phyloP scores from a whole-genome alignment of 1,140 invertebrate species.

The Drosophila nigrodunni region DNA sequence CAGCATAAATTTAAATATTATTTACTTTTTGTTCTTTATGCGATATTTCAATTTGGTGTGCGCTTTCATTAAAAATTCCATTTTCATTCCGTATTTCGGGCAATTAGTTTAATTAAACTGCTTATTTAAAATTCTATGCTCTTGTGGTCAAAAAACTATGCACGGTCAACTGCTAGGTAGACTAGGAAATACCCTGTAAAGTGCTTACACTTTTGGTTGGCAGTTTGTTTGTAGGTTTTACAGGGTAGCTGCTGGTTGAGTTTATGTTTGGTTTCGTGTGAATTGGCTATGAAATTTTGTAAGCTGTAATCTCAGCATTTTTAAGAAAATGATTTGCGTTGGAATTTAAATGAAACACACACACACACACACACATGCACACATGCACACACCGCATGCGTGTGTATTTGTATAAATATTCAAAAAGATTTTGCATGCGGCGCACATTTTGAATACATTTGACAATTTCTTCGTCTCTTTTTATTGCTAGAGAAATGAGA shows the following conservation, averaged over 20 bases:
- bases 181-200: neutral
- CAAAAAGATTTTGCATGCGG: constrained; percentile 80
- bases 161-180: neutral
- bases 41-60: constrained; percentile 23
- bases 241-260: neutral
- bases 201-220: neutral
- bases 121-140: constrained; percentile 50
- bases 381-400: constrained; percentile 14
- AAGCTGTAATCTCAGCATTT: constrained; percentile 46
- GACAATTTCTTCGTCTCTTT: constrained; percentile 67
- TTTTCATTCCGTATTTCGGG: constrained; percentile 24
- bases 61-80: constrained; percentile 43
- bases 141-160: neutral
- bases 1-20: constrained; percentile 16
- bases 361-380: constrained; percentile 3
- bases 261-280: constrained; percentile 4
- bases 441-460: constrained; percentile 83
- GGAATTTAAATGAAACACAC: constrained; percentile 43
- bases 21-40: constrained; percentile 18
- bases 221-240: neutral
- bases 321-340: constrained; percentile 41
- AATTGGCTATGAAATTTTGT: constrained; percentile 47
- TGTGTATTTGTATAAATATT: constrained; percentile 68
- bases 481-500: constrained; percentile 76
- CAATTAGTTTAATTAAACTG: constrained; percentile 70